These are phyloP conservation scores for Stictonetta naevosa DNA, from an alignment of 2,113 vertebrate genomes.

Conservation along the genomic window DNA sequence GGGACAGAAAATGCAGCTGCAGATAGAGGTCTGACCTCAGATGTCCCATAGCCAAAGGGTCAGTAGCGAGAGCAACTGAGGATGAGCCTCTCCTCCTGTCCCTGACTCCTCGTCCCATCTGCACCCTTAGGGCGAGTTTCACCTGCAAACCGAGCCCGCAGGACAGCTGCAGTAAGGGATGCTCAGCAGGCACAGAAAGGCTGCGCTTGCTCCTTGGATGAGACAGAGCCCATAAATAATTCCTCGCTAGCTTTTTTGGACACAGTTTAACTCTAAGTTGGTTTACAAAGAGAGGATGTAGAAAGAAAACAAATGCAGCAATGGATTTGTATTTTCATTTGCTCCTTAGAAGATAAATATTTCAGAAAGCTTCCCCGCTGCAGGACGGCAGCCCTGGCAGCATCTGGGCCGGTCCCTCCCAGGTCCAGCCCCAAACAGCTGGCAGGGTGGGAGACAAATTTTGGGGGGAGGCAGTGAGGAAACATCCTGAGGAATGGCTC, in stretches of 20 bases:
- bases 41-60: neutral
- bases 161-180: fast-evolving
- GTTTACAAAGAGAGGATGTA: neutral
- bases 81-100: neutral
- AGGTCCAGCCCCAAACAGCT: neutral
- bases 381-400: neutral
- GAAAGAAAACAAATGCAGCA: neutral
- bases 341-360: neutral
- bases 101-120: fast-evolving
- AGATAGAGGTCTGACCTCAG: neutral
- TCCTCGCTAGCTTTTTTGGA: fast-evolving
- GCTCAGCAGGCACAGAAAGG: neutral
- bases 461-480: neutral
- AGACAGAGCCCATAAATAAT: neutral
- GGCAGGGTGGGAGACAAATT: neutral
- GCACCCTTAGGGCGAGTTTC: neutral
- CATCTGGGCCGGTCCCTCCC: neutral
- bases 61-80: neutral
- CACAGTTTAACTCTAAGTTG: neutral
- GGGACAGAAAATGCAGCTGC: neutral
- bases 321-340: neutral
- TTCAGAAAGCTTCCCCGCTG: neutral
- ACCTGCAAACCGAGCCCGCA: neutral
- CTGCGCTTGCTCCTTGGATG: neutral
- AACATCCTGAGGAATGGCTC: neutral